phyloP scores from a whole-genome alignment of 2,888 invertebrate species.

The Brachynemurus nebulosus region DNA sequence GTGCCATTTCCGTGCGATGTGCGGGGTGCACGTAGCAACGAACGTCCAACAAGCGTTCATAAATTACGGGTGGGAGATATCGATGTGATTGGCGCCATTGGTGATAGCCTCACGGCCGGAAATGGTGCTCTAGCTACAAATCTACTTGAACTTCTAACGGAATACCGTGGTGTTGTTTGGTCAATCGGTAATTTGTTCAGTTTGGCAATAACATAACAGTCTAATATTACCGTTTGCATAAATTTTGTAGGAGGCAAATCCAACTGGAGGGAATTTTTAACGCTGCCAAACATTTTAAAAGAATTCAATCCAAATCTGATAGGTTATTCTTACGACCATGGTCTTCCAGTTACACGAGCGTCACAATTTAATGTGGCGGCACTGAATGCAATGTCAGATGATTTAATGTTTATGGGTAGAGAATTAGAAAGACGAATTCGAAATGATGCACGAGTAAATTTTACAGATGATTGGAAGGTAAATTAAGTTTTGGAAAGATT shows the following conservation, averaged over 20 bases:
- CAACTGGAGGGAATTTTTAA: slow-evolving; percentile 38
- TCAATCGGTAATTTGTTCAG: slow-evolving; percentile 27
- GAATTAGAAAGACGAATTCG: slow-evolving; percentile 38
- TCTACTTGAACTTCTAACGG: slow-evolving; percentile 30
- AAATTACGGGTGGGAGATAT: slow-evolving; percentile 45
- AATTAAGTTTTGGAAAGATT: slow-evolving; percentile 4
- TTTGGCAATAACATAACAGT: background rate
- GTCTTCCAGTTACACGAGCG: slow-evolving; percentile 29
- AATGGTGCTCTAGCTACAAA: slow-evolving; percentile 36
- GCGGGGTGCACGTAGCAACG: slow-evolving; percentile 23
- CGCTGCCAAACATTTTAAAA: slow-evolving; percentile 44
- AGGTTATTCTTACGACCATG: slow-evolving; percentile 42
- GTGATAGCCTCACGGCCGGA: slow-evolving; percentile 46
- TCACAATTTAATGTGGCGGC: slow-evolving; percentile 47
- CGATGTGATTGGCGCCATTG: slow-evolving; percentile 42
- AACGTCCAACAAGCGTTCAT: slow-evolving; percentile 39
- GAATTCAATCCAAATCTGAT: slow-evolving; percentile 48
- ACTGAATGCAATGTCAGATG: slow-evolving; percentile 39
- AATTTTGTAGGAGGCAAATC: slow-evolving; percentile 34
- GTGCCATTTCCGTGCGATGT: slow-evolving; percentile 29
- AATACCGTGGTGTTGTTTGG: slow-evolving; percentile 36
- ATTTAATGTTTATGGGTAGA: slow-evolving; percentile 42
- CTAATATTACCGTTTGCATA: slow-evolving; percentile 1
- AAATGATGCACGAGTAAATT: slow-evolving; percentile 36
- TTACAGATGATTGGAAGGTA: slow-evolving; percentile 47